A percentile compares a stretch with the other conserved stretches of the same genome.
These are phyloP conservation scores for Istiophorus platypterus DNA, from an alignment of 2,113 vertebrate genomes.

Conservation along the genomic window DNA sequence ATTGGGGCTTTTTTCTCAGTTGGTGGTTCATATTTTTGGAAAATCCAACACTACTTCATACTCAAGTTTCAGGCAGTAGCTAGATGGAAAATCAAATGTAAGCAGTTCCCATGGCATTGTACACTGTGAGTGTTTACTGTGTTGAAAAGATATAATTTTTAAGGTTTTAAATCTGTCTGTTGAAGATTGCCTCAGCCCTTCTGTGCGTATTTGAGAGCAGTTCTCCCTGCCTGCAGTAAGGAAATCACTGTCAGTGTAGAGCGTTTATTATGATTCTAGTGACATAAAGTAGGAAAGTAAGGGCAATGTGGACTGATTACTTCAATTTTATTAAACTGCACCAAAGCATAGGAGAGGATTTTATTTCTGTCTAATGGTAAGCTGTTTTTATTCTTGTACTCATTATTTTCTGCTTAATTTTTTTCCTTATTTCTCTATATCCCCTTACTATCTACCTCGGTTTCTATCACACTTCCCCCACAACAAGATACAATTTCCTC, in stretches of 20 bases:
- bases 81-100: neutral
- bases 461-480: neutral
- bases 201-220: too few species aligned
- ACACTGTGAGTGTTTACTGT: neutral
- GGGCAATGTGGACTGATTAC: neutral
- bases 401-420: neutral
- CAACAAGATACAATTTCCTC: neutral
- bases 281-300: neutral
- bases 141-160: neutral
- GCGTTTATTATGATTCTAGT: neutral
- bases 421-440: neutral
- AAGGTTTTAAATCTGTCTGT: neutral
- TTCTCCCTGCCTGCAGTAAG: too few species aligned
- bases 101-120: neutral
- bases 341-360: neutral
- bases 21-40: neutral
- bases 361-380: neutral
- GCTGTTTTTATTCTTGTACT: neutral
- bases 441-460: neutral
- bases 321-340: neutral
- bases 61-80: neutral
- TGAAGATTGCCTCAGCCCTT: neutral
- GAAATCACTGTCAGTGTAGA: too few species aligned
- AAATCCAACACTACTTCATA: neutral
- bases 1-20: neutral